Base-by-base conservation (phyloP, 2,113 vertebrate genomes). In the Amazona vittata region DNA sequence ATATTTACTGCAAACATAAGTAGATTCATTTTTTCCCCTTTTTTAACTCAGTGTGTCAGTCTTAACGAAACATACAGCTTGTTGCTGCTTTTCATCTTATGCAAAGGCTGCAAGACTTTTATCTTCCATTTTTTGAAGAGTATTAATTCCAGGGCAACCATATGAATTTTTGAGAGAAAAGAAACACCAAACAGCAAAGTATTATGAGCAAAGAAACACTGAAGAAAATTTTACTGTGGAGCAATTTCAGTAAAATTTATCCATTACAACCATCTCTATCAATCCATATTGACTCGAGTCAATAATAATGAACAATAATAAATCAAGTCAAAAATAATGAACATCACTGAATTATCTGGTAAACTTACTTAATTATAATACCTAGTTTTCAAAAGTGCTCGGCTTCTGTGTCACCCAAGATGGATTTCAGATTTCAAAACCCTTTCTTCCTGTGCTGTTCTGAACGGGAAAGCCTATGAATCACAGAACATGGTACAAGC, bases 391-490 rank as follows among this genome's bases (percentile, higher is more conserved):
- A 43, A 14, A 84, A 67, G 4, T n/a, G 12, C 12, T 76, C 5
- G 37, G 4, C 9, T 78, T 74, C 43, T 64, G 2, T 47, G 19
- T 53, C 43, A 84, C 39, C 35, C 31, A 57, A 47, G 44, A 57
- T 9, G n/a, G 49, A 57, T 68, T 86, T 74, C 31, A 59, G 22
- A 70, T 78, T 63, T 75, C 39, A 65, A 92, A 44, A 5, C 11
- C 28, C 2, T 41, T 86, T 82, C 67, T 59, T 57, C 25, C 28
- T 63, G n/a, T 2, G 5, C 35, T 77, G 8, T 26, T 0, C 0
- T 29, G 28, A 70, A 70, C 9, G 2, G 6, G 7, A 2, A 83
- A 81, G 29, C 20, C 49, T 49, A n/a, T 94, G 68, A 31, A 69
- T 68, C 31, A 59, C 37, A 41, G 19, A 46, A 44, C 5, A 26